These are phyloP conservation scores for Scophthalmus maximus DNA, from an alignment of 2,113 vertebrate genomes.

Conservation along the genomic window DNA sequence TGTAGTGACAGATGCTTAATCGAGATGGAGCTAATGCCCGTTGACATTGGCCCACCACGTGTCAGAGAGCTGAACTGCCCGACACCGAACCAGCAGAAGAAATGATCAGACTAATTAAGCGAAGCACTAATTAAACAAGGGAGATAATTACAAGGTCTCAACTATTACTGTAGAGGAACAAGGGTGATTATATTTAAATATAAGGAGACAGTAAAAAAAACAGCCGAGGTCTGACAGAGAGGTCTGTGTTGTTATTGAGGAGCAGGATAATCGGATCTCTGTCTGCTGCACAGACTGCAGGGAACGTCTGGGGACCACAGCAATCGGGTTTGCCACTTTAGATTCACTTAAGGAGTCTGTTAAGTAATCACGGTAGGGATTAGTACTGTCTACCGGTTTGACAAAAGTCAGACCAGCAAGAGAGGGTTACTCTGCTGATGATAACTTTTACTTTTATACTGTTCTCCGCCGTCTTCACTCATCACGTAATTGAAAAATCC, in stretches of 20 bases:
- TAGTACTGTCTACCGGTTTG: slow-evolving; percentile 36
- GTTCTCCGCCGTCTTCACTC: neutral
- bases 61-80: neutral
- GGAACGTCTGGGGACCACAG: slow-evolving; percentile 29
- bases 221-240: slow-evolving; percentile 30
- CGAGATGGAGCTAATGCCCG: slow-evolving; percentile 15
- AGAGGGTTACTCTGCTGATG: neutral
- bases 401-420: slow-evolving; percentile 18
- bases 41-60: slow-evolving; percentile 9
- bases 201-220: neutral
- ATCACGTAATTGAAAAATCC: neutral
- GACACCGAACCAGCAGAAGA: neutral
- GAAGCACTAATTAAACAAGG: slow-evolving; percentile 62
- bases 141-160: slow-evolving; percentile 62
- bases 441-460: neutral
- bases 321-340: slow-evolving; percentile 62
- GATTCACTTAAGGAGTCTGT: slow-evolving; percentile 64
- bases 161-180: slow-evolving; percentile 20
- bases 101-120: slow-evolving; percentile 31
- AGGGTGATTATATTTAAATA: slow-evolving; percentile 27
- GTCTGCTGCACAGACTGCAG: slow-evolving; percentile 53
- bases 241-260: slow-evolving; percentile 36
- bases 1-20: slow-evolving; percentile 1
- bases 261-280: slow-evolving; percentile 55
- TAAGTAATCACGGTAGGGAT: slow-evolving; percentile 54